Conservation (phyloP, 2,888 invertebrate species). For the Nomada lathburiana region DNA sequence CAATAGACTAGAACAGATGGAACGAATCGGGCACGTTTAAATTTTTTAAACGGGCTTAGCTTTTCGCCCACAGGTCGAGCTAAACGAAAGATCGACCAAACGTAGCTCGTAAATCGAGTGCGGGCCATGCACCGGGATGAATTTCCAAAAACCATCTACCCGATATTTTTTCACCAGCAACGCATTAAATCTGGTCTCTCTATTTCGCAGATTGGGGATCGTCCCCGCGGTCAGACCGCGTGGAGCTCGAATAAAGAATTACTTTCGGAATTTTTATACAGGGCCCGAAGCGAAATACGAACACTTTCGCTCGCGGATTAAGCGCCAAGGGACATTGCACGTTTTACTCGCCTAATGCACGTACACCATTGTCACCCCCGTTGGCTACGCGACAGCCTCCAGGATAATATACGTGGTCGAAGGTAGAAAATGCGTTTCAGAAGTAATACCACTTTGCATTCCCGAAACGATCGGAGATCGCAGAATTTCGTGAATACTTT, state of each 20-base stretch:
- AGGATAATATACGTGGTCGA: too few species aligned
- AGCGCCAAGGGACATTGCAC: background rate
- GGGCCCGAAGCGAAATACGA: slow-evolving; percentile 7
- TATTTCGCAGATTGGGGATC: slow-evolving; percentile 42
- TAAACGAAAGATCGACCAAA: slow-evolving; percentile 13
- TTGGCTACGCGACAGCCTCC: too few species aligned
- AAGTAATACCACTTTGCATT: too few species aligned
- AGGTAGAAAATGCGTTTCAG: too few species aligned
- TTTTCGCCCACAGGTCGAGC: background rate
- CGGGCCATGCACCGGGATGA: slow-evolving; percentile 11
- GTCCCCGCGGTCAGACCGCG: slow-evolving; percentile 23
- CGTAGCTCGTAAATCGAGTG: slow-evolving; percentile 19
- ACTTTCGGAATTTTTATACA: background rate
- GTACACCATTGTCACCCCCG: too few species aligned
- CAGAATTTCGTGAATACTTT: too few species aligned
- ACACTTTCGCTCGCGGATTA: slow-evolving; percentile 10
- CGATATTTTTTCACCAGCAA: slow-evolving; percentile 16
- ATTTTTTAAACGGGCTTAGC: too few species aligned
- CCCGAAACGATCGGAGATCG: too few species aligned
- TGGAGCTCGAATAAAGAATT: slow-evolving; percentile 23
- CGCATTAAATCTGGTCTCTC: slow-evolving; percentile 35
- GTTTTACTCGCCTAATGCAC: slow-evolving; percentile 8
- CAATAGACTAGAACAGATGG: too few species aligned
- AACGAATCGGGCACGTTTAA: too few species aligned
- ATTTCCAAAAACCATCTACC: slow-evolving; percentile 42